Evolutionary conservation across 2,797 vertebrate species (phyloP).

Genomic region (Amblyraja radiata): DNA sequence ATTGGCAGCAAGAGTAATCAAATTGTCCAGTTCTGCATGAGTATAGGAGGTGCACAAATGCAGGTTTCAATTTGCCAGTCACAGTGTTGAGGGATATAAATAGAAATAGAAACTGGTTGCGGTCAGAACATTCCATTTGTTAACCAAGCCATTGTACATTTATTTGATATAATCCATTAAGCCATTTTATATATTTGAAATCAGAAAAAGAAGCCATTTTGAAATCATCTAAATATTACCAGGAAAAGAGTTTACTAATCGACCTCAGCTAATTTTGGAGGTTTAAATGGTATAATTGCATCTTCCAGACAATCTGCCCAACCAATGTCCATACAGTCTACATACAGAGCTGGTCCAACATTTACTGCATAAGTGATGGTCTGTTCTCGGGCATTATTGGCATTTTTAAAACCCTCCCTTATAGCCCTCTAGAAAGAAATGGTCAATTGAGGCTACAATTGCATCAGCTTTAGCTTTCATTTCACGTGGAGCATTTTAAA

Average conservation of each 20-base stretch:
- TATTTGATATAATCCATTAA: not conserved
- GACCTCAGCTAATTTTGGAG: not conserved
- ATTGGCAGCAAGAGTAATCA: no score
- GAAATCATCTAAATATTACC: not conserved
- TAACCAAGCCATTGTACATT: not conserved
- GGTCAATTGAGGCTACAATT: no score
- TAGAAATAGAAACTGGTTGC: not conserved
- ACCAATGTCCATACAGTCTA: not conserved
- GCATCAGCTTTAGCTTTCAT: no score
- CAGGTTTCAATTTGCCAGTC: no score
- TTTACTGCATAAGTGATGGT: no score
- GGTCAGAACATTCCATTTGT: not conserved
- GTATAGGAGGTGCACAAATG: no score
- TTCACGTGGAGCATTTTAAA: no score
- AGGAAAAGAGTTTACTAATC: not conserved
- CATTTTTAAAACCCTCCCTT: no score
- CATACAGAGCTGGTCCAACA: not conserved
- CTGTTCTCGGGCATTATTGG: no score
- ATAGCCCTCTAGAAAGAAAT: no score
- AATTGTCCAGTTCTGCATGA: no score
- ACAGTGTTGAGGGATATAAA: no score
- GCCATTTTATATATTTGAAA: not conserved
- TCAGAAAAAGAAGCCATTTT: not conserved
- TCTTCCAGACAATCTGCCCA: not conserved
- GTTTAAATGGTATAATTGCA: not conserved